phyloP scores from a whole-genome alignment of 2,888 invertebrate genomes.

The Artemia sinica region DNA sequence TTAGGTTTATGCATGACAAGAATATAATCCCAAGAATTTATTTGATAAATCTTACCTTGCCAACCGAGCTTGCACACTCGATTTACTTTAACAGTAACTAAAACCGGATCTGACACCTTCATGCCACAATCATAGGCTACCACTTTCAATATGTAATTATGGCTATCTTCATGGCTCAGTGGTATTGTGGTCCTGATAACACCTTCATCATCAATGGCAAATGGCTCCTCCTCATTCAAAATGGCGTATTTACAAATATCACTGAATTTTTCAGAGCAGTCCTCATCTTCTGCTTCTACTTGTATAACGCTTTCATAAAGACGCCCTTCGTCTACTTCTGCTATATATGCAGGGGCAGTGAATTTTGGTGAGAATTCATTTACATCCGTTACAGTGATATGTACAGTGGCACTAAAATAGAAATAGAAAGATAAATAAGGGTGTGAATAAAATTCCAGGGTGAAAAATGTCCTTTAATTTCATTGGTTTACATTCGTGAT shows the following conservation, averaged over 20 bases:
- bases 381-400: constrained; percentile 85
- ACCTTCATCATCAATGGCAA: constrained; percentile 75
- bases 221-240: constrained; percentile 71
- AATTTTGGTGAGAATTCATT: constrained; percentile 90
- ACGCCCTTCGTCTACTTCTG: constrained; percentile 73
- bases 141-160: constrained; percentile 89
- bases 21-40: constrained; percentile 16
- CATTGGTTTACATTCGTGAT: too few relatives aligned
- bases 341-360: constrained; percentile 72
- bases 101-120: constrained; percentile 77
- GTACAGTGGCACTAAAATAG: constrained; percentile 60
- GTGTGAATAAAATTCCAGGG: too few relatives aligned
- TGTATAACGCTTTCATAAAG: constrained; percentile 74
- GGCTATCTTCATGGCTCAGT: constrained; percentile 73
- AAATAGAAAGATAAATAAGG: neutral
- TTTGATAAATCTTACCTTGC: constrained; percentile 40
- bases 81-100: constrained; percentile 87
- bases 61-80: constrained; percentile 59
- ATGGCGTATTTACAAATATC: constrained; percentile 97
- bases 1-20: too few relatives aligned
- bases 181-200: constrained; percentile 86
- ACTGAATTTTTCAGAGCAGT: constrained; percentile 85
- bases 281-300: constrained; percentile 77
- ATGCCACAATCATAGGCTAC: constrained; percentile 95
- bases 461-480: too few relatives aligned